Evolutionary conservation across 2,888 invertebrate species (phyloP).

Genomic region (Luperina nickerlii): DNA sequence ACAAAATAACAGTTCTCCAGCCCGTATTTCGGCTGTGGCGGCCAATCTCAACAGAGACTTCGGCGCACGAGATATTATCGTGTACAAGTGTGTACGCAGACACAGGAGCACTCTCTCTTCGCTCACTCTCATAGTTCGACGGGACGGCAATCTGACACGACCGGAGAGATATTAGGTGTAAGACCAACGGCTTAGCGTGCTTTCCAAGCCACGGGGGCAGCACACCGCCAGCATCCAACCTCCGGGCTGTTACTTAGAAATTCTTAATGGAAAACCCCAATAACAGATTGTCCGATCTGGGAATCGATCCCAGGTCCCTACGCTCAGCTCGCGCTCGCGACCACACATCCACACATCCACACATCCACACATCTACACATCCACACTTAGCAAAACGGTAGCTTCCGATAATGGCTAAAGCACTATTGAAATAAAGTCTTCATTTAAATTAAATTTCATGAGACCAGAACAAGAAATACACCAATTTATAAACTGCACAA

Average conservation of each 20-base stretch:
- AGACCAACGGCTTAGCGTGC: background rate
- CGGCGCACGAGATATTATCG: background rate
- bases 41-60: background rate
- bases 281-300: background rate
- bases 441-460: background rate
- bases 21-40: background rate
- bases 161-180: background rate
- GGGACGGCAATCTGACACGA: too few relatives aligned
- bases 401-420: background rate
- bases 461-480: constrained; percentile 3
- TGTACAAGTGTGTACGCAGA: background rate
- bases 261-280: background rate
- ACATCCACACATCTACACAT: too few relatives aligned
- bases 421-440: background rate
- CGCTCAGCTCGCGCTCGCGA: too few relatives aligned
- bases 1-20: background rate
- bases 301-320: background rate
- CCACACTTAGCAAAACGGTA: background rate
- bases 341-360: too few relatives aligned
- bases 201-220: too few relatives aligned
- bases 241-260: background rate
- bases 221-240: too few relatives aligned
- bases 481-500: background rate
- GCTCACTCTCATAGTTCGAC: background rate
- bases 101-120: background rate